These are phyloP conservation scores for Uloborus plumipes DNA, from an alignment of 2,888 invertebrate species.

Conservation along the genomic window DNA sequence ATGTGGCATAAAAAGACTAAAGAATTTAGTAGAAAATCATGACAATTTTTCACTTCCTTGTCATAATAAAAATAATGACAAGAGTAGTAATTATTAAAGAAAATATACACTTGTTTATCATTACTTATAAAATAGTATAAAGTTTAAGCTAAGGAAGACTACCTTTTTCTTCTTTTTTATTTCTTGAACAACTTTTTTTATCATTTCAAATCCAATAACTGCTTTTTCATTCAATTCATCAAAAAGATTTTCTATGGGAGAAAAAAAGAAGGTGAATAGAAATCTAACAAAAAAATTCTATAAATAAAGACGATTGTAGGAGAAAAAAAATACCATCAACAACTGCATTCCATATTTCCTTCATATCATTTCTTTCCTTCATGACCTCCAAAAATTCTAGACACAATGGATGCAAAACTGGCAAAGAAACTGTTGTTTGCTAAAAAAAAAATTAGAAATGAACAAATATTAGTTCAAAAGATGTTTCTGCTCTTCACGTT, in stretches of 20 bases:
- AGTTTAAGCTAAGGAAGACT: constrained; percentile 8
- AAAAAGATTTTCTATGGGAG: constrained; percentile 53
- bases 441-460: constrained; percentile 24
- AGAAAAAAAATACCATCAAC: constrained; percentile 51
- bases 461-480: not conserved
- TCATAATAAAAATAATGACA: no score
- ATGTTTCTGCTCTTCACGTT: no score
- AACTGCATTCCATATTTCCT: constrained; percentile 53
- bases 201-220: constrained; percentile 64
- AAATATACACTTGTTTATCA: not conserved
- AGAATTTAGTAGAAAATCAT: no score
- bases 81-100: not conserved
- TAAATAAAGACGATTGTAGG: no score
- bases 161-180: constrained; percentile 46
- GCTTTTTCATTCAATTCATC: constrained; percentile 50
- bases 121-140: no score
- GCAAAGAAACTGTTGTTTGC: constrained; percentile 60
- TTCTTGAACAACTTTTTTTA: constrained; percentile 41
- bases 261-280: not conserved
- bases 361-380: constrained; percentile 32
- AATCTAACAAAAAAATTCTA: constrained; percentile 11
- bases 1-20: no score
- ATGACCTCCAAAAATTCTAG: constrained; percentile 26
- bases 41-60: no score
- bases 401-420: constrained; percentile 62